A percentile compares a stretch with the other conserved stretches of the same genome.
Evolutionary conservation across 2,113 vertebrate species (phyloP).

Genomic region (Hipposideros armiger): DNA sequence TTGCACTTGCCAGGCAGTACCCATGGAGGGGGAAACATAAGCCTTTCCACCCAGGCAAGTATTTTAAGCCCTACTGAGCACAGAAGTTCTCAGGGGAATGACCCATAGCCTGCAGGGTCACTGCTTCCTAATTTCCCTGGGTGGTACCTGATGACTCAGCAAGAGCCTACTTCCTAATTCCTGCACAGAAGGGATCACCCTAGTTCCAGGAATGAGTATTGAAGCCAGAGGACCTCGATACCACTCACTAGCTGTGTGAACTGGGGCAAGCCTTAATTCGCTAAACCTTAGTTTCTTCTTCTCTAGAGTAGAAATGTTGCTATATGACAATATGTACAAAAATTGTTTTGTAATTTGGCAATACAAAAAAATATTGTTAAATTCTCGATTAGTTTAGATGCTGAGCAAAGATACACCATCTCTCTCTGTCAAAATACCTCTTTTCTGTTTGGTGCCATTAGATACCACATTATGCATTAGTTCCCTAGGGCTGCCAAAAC

Average conservation of each 20-base stretch:
- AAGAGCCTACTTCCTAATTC: conserved; percentile 61
- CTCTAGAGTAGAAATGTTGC: not conserved
- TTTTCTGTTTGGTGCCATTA: not conserved
- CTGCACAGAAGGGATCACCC: conserved; percentile 44
- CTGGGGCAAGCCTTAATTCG: not conserved
- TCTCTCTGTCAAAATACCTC: not conserved
- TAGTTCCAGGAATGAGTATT: not conserved
- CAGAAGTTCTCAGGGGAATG: conserved; percentile 52
- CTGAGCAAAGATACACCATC: not conserved
- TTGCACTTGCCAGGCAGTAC: conserved; percentile 3
- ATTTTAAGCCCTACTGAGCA: conserved; percentile 76
- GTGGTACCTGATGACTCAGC: conserved; percentile 71
- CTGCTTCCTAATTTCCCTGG: conserved; percentile 80
- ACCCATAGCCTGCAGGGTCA: conserved; percentile 66
- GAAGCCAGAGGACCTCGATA: conserved; percentile 6
- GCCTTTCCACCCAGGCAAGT: conserved; percentile 48
- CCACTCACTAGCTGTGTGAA: conserved; percentile 25
- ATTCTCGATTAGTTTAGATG: not conserved
- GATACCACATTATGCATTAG: not conserved
- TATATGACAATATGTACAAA: not conserved
- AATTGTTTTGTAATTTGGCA: not conserved
- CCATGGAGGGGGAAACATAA: not conserved
- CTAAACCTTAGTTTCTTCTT: not conserved
- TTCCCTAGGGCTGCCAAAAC: not conserved
- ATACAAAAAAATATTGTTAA: not conserved